Conservation (phyloP, 2,797 vertebrate genomes). For the Neopelma chrysocephalum region DNA sequence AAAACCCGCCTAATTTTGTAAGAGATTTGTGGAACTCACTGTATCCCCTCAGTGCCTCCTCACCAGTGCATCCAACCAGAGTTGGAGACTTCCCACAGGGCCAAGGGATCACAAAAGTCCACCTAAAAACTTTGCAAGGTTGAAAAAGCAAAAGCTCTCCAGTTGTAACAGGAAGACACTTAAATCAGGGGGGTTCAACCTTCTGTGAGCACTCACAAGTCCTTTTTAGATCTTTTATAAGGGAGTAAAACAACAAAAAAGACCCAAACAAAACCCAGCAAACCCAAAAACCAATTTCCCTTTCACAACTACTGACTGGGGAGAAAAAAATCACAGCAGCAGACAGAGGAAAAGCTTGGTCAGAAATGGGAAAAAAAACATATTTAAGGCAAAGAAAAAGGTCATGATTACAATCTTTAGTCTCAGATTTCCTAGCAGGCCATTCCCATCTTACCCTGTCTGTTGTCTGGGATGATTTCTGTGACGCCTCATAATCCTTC, state of each 20-base stretch:
- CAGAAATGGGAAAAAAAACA: background rate
- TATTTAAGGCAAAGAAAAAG: background rate
- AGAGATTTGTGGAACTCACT: background rate
- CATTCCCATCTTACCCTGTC: slow-evolving; percentile 80
- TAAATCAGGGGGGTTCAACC: background rate
- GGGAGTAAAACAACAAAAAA: background rate
- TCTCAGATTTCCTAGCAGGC: background rate
- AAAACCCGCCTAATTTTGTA: background rate
- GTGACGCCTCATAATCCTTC: slow-evolving; percentile 88
- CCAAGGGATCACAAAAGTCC: background rate
- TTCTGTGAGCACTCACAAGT: background rate
- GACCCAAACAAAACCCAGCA: background rate
- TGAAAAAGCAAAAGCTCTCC: background rate
- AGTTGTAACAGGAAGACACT: background rate
- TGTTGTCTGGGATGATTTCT: slow-evolving; percentile 74
- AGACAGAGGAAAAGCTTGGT: background rate
- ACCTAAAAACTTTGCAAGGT: background rate
- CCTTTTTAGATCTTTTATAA: background rate
- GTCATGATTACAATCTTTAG: background rate
- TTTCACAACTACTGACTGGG: background rate
- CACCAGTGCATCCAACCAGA: background rate
- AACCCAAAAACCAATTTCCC: background rate
- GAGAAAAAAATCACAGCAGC: background rate
- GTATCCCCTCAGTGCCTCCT: background rate
- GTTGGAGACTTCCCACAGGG: background rate